Conservation (phyloP, 2,797 vertebrate species). For the Macropodus opercularis region DNA sequence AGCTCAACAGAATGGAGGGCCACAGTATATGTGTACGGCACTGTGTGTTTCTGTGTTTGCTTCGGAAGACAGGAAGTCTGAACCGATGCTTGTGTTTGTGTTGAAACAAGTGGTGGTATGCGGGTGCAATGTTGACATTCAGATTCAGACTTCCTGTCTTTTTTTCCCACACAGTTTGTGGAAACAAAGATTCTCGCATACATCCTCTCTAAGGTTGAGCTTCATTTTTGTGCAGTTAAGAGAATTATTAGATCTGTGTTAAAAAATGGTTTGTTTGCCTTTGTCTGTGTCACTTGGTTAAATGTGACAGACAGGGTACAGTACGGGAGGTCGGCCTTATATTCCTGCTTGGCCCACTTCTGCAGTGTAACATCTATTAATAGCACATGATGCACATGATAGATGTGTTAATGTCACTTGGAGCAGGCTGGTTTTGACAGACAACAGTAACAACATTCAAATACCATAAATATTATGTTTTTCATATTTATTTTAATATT, state of each 20-base stretch:
- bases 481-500: too few relatives aligned
- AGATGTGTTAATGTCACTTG: background rate
- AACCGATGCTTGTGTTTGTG: constrained; percentile 36
- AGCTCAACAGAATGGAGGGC: constrained; percentile 1
- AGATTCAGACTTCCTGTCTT: constrained; percentile 41
- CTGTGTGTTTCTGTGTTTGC: background rate
- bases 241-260: too few relatives aligned
- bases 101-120: constrained; percentile 32
- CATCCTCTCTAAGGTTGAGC: background rate
- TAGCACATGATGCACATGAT: constrained; percentile 25
- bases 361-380: constrained; percentile 44
- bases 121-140: background rate
- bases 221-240: background rate
- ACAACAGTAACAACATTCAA: background rate
- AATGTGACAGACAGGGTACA: constrained; percentile 6
- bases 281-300: background rate
- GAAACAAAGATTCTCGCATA: too few relatives aligned
- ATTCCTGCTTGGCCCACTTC: constrained; percentile 45
- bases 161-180: background rate
- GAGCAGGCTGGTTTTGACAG: background rate
- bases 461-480: background rate
- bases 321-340: constrained; percentile 6
- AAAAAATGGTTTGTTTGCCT: too few relatives aligned
- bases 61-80: constrained; percentile 46
- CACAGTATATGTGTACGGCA: background rate